Evolutionary conservation across 2,888 invertebrate species (phyloP), one percentile per base, ranked within the genome.

Genomic region (Molanna angustata): DNA sequence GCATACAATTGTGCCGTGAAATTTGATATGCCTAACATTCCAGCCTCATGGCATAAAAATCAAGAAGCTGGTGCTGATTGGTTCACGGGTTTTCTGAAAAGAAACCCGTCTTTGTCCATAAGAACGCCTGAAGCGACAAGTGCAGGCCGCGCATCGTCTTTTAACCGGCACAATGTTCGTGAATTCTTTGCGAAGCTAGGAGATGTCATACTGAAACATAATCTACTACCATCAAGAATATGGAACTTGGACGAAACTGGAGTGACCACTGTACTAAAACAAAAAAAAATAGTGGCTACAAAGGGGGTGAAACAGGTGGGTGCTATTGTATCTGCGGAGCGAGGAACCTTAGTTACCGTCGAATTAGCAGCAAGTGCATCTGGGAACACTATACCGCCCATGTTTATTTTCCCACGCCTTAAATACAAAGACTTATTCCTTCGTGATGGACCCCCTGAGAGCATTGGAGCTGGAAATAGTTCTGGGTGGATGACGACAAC

Each of bases 211-310:
- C 39, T 50, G 19, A 52, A 37, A 27, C 21, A 52, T 18, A 32
- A 44, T 13, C 42, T 48, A 39, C 45, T 16, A n/a, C 40, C 43
- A 31, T 44, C 58, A 2, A 40, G 59, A 39, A 63, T 64, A 16
- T 63, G 61, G 56, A 63, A 64, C 33, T 14, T 56, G 32, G 63
- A 63, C 53, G 63, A 65, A 37, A 64, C 62, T 21, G 63, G 61
- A 14, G 61, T 64, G 3, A 58, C 57, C 11, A 63, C 63, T 3
- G 63, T 63, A 2, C 49, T 50, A 19, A 63, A 62, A 39, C 64
- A 63, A 1, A 61, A 59, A 11, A 64, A 48, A 53, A 2, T 41
- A 16, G 62, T 64, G n/a, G n/a, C n/a, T n/a, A n/a, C n/a, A n/a
- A n/a, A n/a, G n/a, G n/a, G n/a, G n/a, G n/a, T n/a, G n/a, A n/a